Percentiles rank a stretch among this genome's conserved stretches.
Evolutionary conservation across 30 jellyfish, hydroid and myxozoan species (phyloP).

Genomic region (Cassiopea andromeda): DNA sequence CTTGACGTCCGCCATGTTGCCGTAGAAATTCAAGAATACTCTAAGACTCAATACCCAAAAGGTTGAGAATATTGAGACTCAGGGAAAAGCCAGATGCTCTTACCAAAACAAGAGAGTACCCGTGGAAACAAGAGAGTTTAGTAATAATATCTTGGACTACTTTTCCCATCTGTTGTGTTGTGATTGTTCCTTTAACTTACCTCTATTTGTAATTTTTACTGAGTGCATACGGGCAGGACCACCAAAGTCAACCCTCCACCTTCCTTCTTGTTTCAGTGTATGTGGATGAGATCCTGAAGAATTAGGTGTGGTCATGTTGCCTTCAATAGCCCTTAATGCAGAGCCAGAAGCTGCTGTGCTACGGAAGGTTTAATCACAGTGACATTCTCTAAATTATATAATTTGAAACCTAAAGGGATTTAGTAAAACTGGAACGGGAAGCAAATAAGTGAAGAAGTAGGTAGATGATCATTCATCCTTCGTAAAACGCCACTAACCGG

Average conservation of each 20-base stretch:
- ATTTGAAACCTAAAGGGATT: not conserved
- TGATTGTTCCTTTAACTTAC: not conserved
- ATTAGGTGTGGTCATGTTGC: not conserved
- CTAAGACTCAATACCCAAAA: too few species aligned
- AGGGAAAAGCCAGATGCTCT: too few species aligned
- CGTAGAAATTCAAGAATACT: too few species aligned
- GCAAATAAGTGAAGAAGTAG: not conserved
- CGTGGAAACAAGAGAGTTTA: too few species aligned
- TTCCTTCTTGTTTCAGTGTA: not conserved
- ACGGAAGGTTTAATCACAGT: not conserved
- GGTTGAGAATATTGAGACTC: too few species aligned
- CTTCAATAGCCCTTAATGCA: not conserved
- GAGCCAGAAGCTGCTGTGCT: not conserved
- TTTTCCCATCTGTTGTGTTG: not conserved
- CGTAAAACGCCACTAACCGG: too few species aligned
- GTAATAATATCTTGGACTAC: not conserved
- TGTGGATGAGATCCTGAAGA: not conserved
- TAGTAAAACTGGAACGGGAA: not conserved
- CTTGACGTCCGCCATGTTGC: too few species aligned
- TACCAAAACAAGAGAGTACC: too few species aligned
- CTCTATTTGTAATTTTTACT: conserved; percentile 13
- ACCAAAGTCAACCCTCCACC: conserved; percentile 31
- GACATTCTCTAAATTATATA: not conserved
- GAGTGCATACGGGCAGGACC: not conserved
- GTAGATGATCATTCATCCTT: too few species aligned